Evolutionary conservation across 2,797 vertebrate species (phyloP), one percentile per base, ranked within the genome.

Genomic region (Pangasius sanitwongsei): DNA sequence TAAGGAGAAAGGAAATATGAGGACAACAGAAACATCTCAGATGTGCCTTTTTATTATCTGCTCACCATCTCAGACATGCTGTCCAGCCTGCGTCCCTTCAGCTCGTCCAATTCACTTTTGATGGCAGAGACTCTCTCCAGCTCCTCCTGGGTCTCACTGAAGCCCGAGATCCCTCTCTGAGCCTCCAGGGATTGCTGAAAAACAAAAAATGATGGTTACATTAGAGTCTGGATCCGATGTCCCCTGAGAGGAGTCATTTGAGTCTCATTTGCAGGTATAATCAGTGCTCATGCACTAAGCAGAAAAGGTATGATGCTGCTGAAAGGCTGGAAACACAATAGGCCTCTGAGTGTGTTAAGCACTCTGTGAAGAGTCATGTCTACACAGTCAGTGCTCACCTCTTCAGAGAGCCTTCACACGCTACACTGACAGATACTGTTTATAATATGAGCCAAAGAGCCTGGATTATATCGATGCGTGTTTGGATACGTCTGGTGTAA

Each of bases 31-130:
- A 48, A 37, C 25, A 31, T 59, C 3, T 8, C 23, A 34, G 11
- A 81, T 63, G 0, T 20, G 5, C 2, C 2, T 15, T 87, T 50
- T 69, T 23, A 6, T 31, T 16, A 59, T 78, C 50, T 80, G 37
- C 41, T 97, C 94, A 99, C 99, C 98, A 99, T 99, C 93, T 97
- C 98, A 84, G 98, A 99, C 97, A 99, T 99, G 94, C 97, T 97
- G 20, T 98, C 98, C 90, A 99, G 94, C 0, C 97, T 98, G 37
- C 96, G 97, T 34, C 97, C 98, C 93, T 99, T 99, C 94, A 97
- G 94, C 92, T 99, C 97, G 44, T 99, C 98, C 87, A 99, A 95
- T 92, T 99, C 98, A 12, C 97, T 98, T 94, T 99, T 99, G 84
- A 98, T 96, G 86, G 98, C 96, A 0, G 98, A 99, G 37, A 99